A percentile compares a stretch with the other conserved stretches of the same genome.
These are phyloP conservation scores for Sepiola atlantica DNA, from an alignment of 2,888 invertebrate species.

Conservation along the genomic window DNA sequence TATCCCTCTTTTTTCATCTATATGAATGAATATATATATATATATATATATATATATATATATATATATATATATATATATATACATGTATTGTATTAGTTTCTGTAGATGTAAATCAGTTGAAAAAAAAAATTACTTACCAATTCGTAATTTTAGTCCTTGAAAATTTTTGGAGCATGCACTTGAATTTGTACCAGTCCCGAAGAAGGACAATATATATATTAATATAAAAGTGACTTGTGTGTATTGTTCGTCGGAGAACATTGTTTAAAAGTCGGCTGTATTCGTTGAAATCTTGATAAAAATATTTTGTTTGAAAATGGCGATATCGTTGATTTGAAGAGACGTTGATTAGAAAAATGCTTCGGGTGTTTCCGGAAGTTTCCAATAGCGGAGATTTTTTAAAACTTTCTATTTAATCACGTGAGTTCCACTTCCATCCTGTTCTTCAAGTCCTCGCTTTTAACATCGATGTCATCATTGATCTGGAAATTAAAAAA, in stretches of 20 bases:
- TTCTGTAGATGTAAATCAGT: too few relatives aligned
- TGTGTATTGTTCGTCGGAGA: not conserved
- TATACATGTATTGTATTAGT: not conserved
- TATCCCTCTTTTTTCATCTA: not conserved
- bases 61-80: constrained; percentile 23
- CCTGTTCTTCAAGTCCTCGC: not conserved
- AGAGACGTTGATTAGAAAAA: not conserved
- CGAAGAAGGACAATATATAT: not conserved
- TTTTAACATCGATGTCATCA: not conserved
- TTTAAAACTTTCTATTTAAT: not conserved
- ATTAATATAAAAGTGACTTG: not conserved
- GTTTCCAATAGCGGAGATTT: not conserved
- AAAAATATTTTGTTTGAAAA: not conserved
- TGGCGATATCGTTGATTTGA: not conserved
- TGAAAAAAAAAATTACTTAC: not conserved
- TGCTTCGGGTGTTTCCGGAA: not conserved
- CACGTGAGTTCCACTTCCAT: not conserved
- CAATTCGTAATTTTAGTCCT: not conserved
- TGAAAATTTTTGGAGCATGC: not conserved
- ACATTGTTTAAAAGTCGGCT: not conserved
- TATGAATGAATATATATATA: constrained; percentile 38
- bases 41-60: constrained; percentile 21
- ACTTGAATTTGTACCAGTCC: not conserved
- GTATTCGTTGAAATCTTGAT: not conserved
- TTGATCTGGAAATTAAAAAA: not conserved